Conservation (phyloP, 1,140 invertebrate species). For the Drosophila neocordata region DNA sequence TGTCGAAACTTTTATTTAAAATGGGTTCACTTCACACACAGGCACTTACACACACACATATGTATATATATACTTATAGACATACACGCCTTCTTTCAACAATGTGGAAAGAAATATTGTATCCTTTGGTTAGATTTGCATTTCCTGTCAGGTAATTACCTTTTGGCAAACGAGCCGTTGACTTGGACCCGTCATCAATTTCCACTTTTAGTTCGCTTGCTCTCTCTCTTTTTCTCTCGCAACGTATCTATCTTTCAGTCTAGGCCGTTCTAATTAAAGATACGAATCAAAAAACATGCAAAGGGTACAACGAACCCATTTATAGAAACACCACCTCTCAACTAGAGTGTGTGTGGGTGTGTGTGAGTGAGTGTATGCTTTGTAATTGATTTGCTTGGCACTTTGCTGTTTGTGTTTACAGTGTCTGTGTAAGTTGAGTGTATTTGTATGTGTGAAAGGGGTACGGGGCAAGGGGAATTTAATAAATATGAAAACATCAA, state of each 20-base stretch:
- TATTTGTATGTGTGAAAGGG: background rate
- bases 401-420: conserved; percentile 70
- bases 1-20: conserved; percentile 66
- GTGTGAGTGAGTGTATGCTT: conserved; percentile 30
- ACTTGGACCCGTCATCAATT: conserved; percentile 75
- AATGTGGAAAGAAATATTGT: conserved; percentile 58
- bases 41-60: conserved; percentile 4
- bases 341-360: conserved; percentile 8
- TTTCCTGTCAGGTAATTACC: conserved; percentile 79
- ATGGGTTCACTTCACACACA: conserved; percentile 34
- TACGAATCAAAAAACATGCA: conserved; percentile 63
- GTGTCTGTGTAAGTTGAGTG: conserved; percentile 22
- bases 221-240: background rate
- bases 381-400: conserved; percentile 78
- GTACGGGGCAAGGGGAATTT: conserved; percentile 49
- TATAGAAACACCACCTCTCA: conserved; percentile 18
- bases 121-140: conserved; percentile 69
- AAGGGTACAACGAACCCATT: conserved; percentile 71
- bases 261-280: conserved; percentile 73
- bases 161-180: conserved; percentile 76
- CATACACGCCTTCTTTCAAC: conserved; percentile 37
- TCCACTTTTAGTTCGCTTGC: conserved; percentile 5
- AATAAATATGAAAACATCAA: conserved; percentile 81
- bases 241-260: conserved; percentile 37
- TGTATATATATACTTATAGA: conserved; percentile 10